Evolutionary conservation across 2,888 invertebrate species (phyloP).

Genomic region (Ceriagrion tenellum): DNA sequence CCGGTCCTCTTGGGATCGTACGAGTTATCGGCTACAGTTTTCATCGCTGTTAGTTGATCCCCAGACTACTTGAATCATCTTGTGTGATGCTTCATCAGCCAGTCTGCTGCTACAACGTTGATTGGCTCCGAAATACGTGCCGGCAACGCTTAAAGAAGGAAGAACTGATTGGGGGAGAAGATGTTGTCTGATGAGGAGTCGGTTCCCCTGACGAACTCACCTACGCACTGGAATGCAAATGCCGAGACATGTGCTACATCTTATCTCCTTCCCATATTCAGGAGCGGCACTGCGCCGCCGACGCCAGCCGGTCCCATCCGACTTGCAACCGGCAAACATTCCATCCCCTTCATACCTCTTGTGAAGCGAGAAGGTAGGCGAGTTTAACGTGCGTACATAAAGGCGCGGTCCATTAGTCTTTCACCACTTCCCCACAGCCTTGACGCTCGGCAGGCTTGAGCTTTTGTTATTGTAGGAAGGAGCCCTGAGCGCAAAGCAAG

Average conservation of each 20-base stretch:
- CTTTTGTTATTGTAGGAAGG: neutral
- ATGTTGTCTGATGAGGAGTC: neutral
- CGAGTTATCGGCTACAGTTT: neutral
- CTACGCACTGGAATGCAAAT: neutral
- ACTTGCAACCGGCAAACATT: neutral
- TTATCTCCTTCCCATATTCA: neutral
- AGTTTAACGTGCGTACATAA: neutral
- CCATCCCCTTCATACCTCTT: neutral
- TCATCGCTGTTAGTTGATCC: neutral
- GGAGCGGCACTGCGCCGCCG: neutral
- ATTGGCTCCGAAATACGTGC: neutral
- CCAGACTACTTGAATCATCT: neutral
- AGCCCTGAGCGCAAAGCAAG: neutral
- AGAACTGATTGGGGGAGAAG: neutral
- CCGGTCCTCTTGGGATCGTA: neutral
- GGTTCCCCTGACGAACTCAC: neutral
- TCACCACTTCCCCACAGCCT: neutral
- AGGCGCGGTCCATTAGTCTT: constrained; percentile 14
- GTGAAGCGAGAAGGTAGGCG: neutral
- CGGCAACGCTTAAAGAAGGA: neutral
- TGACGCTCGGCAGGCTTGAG: neutral
- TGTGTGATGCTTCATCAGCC: neutral
- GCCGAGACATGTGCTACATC: neutral
- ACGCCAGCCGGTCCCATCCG: neutral
- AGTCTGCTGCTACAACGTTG: neutral